Percentiles rank a stretch among this genome's conserved stretches.
Conservation (phyloP, 2,113 vertebrate genomes). For the Chauna torquata region DNA sequence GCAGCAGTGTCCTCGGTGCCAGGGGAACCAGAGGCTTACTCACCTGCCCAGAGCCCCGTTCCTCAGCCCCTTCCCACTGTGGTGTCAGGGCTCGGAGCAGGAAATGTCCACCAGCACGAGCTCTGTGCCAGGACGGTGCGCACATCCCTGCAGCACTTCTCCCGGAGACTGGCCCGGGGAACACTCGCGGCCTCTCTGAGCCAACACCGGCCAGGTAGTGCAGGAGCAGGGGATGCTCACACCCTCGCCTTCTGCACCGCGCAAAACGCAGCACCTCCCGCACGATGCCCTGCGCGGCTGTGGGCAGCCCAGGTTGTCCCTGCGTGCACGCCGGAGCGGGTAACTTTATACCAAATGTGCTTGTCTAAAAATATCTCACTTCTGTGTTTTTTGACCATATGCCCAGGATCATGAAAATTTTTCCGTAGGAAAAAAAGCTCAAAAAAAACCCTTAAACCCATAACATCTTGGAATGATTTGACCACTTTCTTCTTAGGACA, state of each 20-base stretch:
- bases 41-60: too few species aligned
- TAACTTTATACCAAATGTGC: conserved; percentile 43
- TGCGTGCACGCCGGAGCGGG: background rate
- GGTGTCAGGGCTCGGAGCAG: rapidly evolving
- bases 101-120: background rate
- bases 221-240: background rate
- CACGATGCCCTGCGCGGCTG: background rate
- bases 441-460: conserved; percentile 12
- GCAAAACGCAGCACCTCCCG: too few species aligned
- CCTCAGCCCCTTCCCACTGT: background rate
- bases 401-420: conserved; percentile 66
- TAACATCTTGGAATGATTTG: conserved; percentile 76
- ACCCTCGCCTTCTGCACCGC: background rate
- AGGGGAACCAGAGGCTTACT: background rate
- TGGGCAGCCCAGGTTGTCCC: background rate
- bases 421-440: conserved; percentile 53
- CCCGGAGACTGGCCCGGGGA: background rate
- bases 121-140: rapidly evolving
- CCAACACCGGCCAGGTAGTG: rapidly evolving
- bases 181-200: rapidly evolving
- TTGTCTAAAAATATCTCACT: conserved; percentile 73
- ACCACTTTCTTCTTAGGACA: conserved; percentile 55
- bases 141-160: background rate
- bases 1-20: rapidly evolving
- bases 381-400: conserved; percentile 69